phyloP scores from a whole-genome alignment of 2,113 vertebrate genomes.

The Archilochus colubris region DNA sequence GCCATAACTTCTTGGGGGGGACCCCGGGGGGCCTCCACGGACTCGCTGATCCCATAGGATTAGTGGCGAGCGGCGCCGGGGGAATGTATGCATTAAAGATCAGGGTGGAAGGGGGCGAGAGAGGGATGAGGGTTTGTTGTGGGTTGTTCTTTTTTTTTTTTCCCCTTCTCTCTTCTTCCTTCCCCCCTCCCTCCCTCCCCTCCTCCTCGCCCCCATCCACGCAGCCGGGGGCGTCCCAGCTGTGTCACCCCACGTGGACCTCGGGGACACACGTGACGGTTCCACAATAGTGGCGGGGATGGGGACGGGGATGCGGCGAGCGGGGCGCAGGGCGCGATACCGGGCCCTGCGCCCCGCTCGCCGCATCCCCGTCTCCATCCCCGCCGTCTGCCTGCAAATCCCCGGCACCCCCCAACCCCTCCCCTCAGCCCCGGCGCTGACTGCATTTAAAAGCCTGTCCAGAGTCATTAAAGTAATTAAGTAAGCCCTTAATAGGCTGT shows the following conservation, averaged over 20 bases:
- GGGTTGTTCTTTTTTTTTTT: background rate
- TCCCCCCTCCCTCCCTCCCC: background rate
- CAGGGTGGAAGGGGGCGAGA: conserved; percentile 86
- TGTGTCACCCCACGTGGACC: conserved; percentile 98
- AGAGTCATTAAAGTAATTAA: conserved; percentile 99
- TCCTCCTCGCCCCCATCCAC: background rate
- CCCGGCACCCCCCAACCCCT: conserved; percentile 82
- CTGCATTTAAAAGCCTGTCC: conserved; percentile 95
- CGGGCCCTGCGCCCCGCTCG: conserved; percentile 68
- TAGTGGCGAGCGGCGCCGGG: conserved; percentile 80
- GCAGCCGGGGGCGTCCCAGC: conserved; percentile 84
- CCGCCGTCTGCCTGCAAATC: conserved; percentile 88
- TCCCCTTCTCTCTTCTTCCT: background rate
- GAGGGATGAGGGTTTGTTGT: conserved; percentile 43
- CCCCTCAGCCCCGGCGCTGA: conserved; percentile 81
- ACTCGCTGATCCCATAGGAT: conserved; percentile 91
- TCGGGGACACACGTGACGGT: conserved; percentile 90
- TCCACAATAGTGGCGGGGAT: conserved; percentile 78
- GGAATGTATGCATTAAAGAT: conserved; percentile 90
- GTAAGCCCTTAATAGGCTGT: conserved; percentile 99
- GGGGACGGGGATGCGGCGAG: conserved; percentile 52
- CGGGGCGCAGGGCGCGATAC: conserved; percentile 82
- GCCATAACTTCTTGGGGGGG: conserved; percentile 77
- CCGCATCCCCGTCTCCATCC: conserved; percentile 7
- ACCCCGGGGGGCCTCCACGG: conserved; percentile 79